These are phyloP conservation scores for Laodelphax striatellus DNA, from an alignment of 1,140 invertebrate genomes.

Conservation along the genomic window DNA sequence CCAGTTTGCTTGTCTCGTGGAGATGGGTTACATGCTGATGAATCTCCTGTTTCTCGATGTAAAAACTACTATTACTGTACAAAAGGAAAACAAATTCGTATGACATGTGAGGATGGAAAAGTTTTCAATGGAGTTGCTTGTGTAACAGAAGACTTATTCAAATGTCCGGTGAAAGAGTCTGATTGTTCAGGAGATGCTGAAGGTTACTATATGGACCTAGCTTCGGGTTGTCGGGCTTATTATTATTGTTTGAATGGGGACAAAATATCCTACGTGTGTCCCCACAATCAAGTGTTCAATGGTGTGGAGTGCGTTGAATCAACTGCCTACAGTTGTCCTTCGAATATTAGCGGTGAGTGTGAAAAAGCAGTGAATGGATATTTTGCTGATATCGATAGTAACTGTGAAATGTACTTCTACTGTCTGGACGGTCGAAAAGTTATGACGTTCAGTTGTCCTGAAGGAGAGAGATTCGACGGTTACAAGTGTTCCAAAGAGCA, in stretches of 20 bases:
- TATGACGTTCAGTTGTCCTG: constrained; percentile 39
- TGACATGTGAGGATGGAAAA: constrained; percentile 32
- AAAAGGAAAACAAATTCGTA: constrained; percentile 30
- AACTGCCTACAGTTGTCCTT: constrained; percentile 32
- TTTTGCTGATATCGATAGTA: constrained; percentile 40
- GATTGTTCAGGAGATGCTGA: constrained; percentile 38
- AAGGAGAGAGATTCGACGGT: constrained; percentile 41
- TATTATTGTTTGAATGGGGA: constrained; percentile 40
- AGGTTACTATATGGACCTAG: constrained; percentile 41
- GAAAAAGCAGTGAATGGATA: constrained; percentile 39
- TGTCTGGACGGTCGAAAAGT: constrained; percentile 40
- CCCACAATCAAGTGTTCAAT: constrained; percentile 37
- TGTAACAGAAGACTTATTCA: constrained; percentile 27
- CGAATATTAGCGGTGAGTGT: constrained; percentile 34
- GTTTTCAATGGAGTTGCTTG: constrained; percentile 40
- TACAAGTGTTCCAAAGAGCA: constrained; percentile 33
- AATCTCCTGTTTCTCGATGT: constrained; percentile 30
- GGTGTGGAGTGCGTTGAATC: constrained; percentile 37
- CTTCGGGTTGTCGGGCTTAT: constrained; percentile 42
- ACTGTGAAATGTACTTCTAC: constrained; percentile 42
- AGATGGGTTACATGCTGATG: constrained; percentile 17
- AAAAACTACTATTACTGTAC: constrained; percentile 38
- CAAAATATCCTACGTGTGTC: constrained; percentile 41
- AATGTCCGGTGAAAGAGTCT: constrained; percentile 35
- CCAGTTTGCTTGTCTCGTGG: constrained; percentile 23